phyloP scores from a whole-genome alignment of 2,797 vertebrate genomes.

The Lagodon rhomboides region DNA sequence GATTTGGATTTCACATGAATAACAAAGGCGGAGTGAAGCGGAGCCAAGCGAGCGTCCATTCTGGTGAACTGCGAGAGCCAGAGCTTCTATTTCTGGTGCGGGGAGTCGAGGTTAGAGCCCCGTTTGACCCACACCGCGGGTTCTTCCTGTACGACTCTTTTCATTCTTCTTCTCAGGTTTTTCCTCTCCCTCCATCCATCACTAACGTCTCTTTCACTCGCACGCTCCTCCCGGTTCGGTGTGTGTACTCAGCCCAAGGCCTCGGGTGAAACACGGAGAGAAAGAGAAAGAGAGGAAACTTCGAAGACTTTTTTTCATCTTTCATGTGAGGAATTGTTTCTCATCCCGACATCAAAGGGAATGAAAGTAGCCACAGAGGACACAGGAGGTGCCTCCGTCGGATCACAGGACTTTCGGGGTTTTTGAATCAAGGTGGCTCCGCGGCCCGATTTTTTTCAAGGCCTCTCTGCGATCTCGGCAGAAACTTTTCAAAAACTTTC shows the following conservation, averaged over 20 bases:
- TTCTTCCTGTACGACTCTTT: constrained; percentile 23
- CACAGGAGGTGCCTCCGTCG: constrained; percentile 56
- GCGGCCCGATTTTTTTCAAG: constrained; percentile 33
- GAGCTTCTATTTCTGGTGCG: constrained; percentile 55
- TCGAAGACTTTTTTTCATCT: constrained; percentile 75
- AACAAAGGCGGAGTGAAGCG: constrained; percentile 43
- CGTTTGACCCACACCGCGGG: constrained; percentile 64
- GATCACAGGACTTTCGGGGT: constrained; percentile 62
- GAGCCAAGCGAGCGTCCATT: constrained; percentile 43
- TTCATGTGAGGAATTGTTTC: constrained; percentile 82
- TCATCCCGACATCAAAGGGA: constrained; percentile 81
- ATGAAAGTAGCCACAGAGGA: constrained; percentile 66
- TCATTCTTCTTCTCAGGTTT: constrained; percentile 31
- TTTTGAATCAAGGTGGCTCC: constrained; percentile 59
- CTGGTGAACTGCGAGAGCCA: constrained; percentile 37
- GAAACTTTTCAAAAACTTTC: constrained; percentile 65
- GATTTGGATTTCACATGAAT: constrained; percentile 61
- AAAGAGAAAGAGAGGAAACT: constrained; percentile 50
- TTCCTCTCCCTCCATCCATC: constrained; percentile 49
- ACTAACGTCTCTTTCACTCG: constrained; percentile 19
- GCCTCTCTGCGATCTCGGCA: constrained; percentile 45
- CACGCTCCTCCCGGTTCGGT: constrained; percentile 40
- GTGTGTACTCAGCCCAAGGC: constrained; percentile 62
- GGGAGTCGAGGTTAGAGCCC: constrained; percentile 51
- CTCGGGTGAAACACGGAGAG: constrained; percentile 51